Evolutionary conservation across 2,888 invertebrate genomes (phyloP).

Genomic region (Orthosia gothica): DNA sequence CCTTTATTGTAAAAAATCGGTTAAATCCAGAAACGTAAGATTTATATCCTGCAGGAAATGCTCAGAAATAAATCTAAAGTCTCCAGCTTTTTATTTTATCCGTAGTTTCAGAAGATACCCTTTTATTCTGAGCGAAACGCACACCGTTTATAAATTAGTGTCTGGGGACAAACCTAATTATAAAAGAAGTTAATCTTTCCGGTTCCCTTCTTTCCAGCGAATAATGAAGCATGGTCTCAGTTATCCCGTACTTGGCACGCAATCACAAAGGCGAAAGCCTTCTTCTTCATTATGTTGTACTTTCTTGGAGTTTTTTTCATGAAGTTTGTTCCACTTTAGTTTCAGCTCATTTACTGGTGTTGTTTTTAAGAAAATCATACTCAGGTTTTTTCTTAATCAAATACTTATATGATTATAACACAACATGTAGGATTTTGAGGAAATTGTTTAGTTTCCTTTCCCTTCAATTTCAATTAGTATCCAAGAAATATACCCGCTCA

Average conservation of each 20-base stretch:
- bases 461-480: not conserved
- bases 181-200: conserved; percentile 73
- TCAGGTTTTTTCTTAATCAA: not conserved
- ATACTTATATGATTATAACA: not conserved
- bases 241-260: conserved; percentile 78
- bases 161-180: conserved; percentile 73
- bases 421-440: not conserved
- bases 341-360: conserved; percentile 21
- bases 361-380: not conserved
- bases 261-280: conserved; percentile 76
- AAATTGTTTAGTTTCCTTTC: conserved; percentile 7
- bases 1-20: not conserved
- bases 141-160: conserved; percentile 66
- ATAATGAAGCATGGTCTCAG: conserved; percentile 77
- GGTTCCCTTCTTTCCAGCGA: conserved; percentile 67
- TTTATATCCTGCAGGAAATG: conserved; percentile 28
- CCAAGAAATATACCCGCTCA: not conserved
- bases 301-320: conserved; percentile 60
- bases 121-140: conserved; percentile 56
- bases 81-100: conserved; percentile 55
- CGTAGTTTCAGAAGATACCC: conserved; percentile 44
- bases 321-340: conserved; percentile 32
- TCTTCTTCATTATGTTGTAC: conserved; percentile 77
- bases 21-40: conserved; percentile 15
- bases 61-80: conserved; percentile 46